Base-by-base conservation (phyloP, 1,140 invertebrate species). In the Zaprionus nigranus region DNA sequence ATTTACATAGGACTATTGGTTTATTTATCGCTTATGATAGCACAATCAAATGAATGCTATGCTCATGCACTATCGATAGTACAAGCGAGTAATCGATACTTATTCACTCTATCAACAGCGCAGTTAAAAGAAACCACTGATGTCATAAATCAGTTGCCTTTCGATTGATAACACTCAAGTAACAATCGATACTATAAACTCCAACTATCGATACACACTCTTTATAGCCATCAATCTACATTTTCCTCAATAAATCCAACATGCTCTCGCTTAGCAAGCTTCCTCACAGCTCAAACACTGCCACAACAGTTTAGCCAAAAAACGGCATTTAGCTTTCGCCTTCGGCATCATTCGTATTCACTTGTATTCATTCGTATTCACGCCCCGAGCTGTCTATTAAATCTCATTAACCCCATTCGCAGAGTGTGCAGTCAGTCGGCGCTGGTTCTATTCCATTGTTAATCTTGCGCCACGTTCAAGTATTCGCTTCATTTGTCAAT, bases 401-500 rank as follows among this genome's bases (percentile, higher is more conserved):
- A 59, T 59, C 69, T 57, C 66, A 79, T 85, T 81, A 81, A 75
- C 53, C 62, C 62, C 36, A 62, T 65, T 64, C 4, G 20, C 46
- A 5, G 17, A 22, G 9, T 56, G 46, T 54, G 30, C 56, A 17
- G n/a, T 28, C 22, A 17, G 9, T 5, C 9, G 36, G 24, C 22
- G 64, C 30, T 43, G 17, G 5, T 15, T 59, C n/a, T 26, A 77
- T 86, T 65, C 64, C 67, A 62, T 82, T 77, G 79, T 83, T 83
- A 83, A 76, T 67, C 64, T 56, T 38, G 61, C 56, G 84, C 71
- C 78, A 81, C 54, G 61, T 78, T 61, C 63, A 56, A 56, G 61
- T 20, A 54, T 69, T 49, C 49, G 26, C 70, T 75, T 78, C 84
- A 88, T 87, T 87, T 87, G 84, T 87, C 83, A 87, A 84, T 78